phyloP scores from a whole-genome alignment of 2,797 vertebrate species.

The Ptychobarbus kaznakovi region DNA sequence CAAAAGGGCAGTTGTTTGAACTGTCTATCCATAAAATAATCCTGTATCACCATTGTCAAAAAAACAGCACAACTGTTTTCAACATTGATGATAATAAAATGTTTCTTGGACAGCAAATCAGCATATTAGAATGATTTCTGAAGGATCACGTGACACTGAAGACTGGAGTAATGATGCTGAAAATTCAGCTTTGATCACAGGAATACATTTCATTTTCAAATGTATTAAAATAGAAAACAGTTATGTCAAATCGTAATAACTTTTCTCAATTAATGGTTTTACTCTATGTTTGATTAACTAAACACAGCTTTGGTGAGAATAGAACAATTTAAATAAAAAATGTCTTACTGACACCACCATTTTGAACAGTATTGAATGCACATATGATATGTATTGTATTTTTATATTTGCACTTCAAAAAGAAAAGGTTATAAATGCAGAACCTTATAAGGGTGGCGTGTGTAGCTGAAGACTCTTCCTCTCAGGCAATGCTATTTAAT shows the following conservation, averaged over 20 bases:
- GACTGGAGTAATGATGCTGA: neutral
- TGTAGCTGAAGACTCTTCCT: conserved; percentile 39
- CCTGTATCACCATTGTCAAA: no score
- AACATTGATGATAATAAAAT: no score
- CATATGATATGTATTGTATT: neutral
- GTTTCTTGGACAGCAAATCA: neutral
- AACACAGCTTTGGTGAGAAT: neutral
- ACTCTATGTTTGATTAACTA: neutral
- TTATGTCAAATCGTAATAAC: neutral
- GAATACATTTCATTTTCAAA: neutral
- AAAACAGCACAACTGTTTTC: no score
- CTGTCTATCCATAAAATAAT: no score
- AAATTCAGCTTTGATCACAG: neutral
- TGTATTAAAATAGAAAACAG: neutral
- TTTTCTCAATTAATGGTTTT: neutral
- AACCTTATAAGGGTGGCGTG: conserved; percentile 3
- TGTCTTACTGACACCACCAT: no score
- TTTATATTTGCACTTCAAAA: neutral
- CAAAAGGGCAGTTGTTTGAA: no score
- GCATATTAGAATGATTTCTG: neutral
- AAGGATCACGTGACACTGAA: neutral
- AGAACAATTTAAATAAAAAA: accelerated
- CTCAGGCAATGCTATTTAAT: conserved; percentile 40
- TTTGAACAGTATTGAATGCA: neutral
- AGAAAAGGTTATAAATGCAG: neutral